Conservation (phyloP, 2,888 invertebrate genomes). For the Eupithecia centaureata region DNA sequence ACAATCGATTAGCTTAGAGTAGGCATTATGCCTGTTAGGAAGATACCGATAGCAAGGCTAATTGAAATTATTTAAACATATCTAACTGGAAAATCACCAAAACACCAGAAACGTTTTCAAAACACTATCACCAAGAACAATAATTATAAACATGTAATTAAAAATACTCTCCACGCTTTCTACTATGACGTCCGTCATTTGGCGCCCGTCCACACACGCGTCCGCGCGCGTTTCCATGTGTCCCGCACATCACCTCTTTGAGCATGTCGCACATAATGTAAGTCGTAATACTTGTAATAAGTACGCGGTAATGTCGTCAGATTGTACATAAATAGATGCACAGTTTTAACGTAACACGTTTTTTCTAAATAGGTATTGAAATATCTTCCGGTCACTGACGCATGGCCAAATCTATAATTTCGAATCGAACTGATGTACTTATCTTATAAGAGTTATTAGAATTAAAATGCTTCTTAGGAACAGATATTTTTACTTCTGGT, state of each 20-base stretch:
- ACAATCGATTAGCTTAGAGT: background rate
- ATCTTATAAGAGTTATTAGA: too few relatives aligned
- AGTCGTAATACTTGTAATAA: slow-evolving; percentile 15
- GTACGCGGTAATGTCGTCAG: slow-evolving; percentile 7
- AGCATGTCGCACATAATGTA: slow-evolving; percentile 9
- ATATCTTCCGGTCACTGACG: background rate
- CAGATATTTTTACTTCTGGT: too few relatives aligned
- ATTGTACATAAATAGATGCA: slow-evolving; percentile 9
- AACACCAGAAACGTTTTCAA: background rate
- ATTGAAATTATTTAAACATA: too few relatives aligned
- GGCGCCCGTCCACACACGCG: slow-evolving; percentile 5
- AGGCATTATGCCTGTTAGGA: too few relatives aligned
- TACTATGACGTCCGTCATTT: slow-evolving; percentile 5
- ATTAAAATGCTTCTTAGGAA: too few relatives aligned
- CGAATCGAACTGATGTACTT: background rate
- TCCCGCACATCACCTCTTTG: background rate
- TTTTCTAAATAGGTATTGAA: slow-evolving; percentile 2
- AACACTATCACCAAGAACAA: background rate
- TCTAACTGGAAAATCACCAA: too few relatives aligned
- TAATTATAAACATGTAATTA: slow-evolving; percentile 3
- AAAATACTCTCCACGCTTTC: background rate
- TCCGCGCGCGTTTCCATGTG: slow-evolving; percentile 12
- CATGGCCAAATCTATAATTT: background rate
- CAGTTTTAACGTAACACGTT: slow-evolving; percentile 10
- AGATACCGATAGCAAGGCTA: too few relatives aligned